These are phyloP conservation scores for Acropternis orthonyx DNA, from an alignment of 2,797 vertebrate genomes.

Conservation along the genomic window DNA sequence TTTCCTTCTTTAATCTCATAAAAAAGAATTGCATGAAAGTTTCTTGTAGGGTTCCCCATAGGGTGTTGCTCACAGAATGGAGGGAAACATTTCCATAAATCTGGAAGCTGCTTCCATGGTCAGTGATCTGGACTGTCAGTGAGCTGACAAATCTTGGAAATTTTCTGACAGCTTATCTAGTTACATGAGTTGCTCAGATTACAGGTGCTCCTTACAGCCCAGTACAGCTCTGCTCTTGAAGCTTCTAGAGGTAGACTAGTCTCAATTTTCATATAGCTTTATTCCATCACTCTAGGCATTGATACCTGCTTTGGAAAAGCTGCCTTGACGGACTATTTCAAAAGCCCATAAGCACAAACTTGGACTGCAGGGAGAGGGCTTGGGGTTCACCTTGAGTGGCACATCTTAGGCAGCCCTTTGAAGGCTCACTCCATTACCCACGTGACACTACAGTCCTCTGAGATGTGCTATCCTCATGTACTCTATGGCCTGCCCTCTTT, in stretches of 20 bases:
- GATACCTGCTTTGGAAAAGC: neutral
- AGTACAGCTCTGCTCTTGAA: neutral
- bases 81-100: neutral
- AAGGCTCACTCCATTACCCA: neutral
- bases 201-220: neutral
- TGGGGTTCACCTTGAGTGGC: neutral
- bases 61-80: neutral
- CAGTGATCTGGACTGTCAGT: neutral
- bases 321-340: neutral
- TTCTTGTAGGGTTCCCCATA: neutral
- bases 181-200: neutral
- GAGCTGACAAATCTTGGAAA: neutral
- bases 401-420: neutral
- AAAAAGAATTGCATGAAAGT: neutral
- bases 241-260: neutral
- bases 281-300: neutral
- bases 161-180: neutral
- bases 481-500: neutral
- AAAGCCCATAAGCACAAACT: neutral
- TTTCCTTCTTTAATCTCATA: neutral
- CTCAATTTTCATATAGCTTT: neutral
- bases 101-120: neutral
- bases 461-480: neutral
- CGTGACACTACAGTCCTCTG: neutral
- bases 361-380: neutral